These are phyloP conservation scores for Microtus oregoni DNA, from an alignment of 2,113 vertebrate genomes.

Conservation along the genomic window DNA sequence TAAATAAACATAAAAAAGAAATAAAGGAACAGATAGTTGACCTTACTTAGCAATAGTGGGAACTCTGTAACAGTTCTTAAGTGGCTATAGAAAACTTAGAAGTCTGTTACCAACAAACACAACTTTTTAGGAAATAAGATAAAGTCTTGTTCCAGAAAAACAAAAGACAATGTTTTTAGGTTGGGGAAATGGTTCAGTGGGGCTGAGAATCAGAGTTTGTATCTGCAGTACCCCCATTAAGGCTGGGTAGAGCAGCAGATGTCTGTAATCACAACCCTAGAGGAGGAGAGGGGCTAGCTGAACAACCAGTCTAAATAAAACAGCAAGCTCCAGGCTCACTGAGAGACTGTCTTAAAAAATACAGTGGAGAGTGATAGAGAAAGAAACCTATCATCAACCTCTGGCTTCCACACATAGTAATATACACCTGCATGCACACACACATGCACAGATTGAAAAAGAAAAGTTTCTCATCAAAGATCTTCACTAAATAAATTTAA, in stretches of 20 bases:
- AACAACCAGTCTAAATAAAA: not conserved
- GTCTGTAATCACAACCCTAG: not conserved
- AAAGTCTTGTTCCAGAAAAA: conserved; percentile 8
- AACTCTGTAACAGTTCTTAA: conserved; percentile 22
- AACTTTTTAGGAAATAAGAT: not conserved
- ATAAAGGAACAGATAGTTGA: not conserved
- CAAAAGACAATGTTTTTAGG: not conserved
- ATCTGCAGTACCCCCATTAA: not conserved
- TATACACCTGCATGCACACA: too few species aligned
- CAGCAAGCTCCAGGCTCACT: not conserved
- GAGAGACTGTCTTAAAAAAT: not conserved
- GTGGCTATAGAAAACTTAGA: not conserved
- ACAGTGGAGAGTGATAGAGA: not conserved
- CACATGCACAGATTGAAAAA: not conserved
- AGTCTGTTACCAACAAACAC: not conserved
- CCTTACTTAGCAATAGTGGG: not conserved
- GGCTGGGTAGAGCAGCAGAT: not conserved
- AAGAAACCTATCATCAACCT: not conserved
- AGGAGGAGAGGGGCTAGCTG: not conserved
- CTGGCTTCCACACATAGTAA: not conserved
- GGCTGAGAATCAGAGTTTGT: not conserved
- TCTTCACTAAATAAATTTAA: conserved; percentile 44
- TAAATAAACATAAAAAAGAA: conserved; percentile 3
- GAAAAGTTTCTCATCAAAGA: not conserved
- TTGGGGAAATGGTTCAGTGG: not conserved